Percentiles rank a stretch among this genome's conserved stretches.
These are phyloP conservation scores for Zenarchopterus dispar DNA, from an alignment of 2,797 vertebrate species.

Conservation along the genomic window DNA sequence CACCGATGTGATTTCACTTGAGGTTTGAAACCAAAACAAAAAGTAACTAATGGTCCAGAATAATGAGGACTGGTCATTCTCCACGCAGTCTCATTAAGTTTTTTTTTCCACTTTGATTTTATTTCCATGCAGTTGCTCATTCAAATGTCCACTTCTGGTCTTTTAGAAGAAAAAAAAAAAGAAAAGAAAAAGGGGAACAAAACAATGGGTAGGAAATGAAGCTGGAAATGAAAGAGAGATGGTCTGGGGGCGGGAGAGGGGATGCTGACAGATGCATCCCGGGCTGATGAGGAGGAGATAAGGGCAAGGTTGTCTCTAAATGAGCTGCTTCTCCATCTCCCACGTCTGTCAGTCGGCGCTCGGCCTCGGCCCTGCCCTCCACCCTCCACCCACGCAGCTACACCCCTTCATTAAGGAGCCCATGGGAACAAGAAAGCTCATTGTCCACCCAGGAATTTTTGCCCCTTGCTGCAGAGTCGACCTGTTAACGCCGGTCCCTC, in stretches of 20 bases:
- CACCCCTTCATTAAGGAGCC: constrained; percentile 80
- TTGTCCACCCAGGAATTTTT: constrained; percentile 79
- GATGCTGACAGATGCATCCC: constrained; percentile 71
- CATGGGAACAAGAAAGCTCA: constrained; percentile 80
- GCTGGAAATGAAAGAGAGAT: constrained; percentile 62
- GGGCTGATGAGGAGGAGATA: constrained; percentile 71
- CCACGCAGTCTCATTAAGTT: not conserved
- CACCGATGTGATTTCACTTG: constrained; percentile 3
- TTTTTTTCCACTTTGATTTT: constrained; percentile 15
- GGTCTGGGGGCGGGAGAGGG: constrained; percentile 34
- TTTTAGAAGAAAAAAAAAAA: constrained; percentile 22
- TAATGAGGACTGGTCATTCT: not conserved
- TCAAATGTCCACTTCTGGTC: constrained; percentile 15
- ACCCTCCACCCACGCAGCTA: constrained; percentile 66
- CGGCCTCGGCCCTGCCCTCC: constrained; percentile 53
- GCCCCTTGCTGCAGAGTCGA: constrained; percentile 70
- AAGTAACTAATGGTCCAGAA: not conserved
- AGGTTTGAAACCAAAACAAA: constrained; percentile 9
- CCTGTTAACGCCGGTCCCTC: constrained; percentile 79
- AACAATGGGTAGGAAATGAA: constrained; percentile 68
- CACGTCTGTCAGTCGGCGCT: constrained; percentile 73
- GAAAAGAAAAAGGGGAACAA: constrained; percentile 12
- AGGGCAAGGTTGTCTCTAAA: constrained; percentile 69
- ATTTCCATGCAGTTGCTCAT: constrained; percentile 10
- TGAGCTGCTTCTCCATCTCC: constrained; percentile 70